Evolutionary conservation across 2,888 invertebrate genomes (phyloP).

Genomic region (Toxonevra muliebris): DNA sequence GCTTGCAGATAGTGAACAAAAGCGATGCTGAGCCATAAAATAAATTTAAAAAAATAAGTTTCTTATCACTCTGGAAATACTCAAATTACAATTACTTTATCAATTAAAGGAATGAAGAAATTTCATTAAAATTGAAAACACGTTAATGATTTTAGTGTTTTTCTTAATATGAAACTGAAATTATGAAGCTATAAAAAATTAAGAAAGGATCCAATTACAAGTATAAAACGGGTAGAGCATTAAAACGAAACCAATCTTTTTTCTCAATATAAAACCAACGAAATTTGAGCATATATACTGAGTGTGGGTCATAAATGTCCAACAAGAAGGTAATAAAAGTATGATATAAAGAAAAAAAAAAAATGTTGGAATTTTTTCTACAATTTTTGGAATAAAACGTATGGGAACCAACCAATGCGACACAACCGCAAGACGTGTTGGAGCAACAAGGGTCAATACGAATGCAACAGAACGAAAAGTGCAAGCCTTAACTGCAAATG

Average conservation of each 20-base stretch:
- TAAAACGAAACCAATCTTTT: background rate
- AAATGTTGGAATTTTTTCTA: background rate
- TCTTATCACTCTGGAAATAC: too few species aligned
- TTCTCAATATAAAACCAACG: background rate
- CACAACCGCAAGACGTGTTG: slow-evolving; percentile 38
- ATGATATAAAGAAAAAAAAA: background rate
- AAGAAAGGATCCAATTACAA: slow-evolving; percentile 4
- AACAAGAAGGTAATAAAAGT: slow-evolving; percentile 3
- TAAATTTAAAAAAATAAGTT: background rate
- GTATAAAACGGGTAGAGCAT: background rate
- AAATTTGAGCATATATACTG: background rate
- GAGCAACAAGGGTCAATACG: slow-evolving; percentile 34
- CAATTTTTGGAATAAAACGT: background rate
- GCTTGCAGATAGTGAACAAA: too few species aligned
- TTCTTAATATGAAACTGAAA: slow-evolving; percentile 16
- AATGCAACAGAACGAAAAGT: background rate
- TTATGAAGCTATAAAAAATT: slow-evolving; percentile 5
- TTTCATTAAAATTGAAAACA: too few species aligned
- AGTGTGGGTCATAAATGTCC: slow-evolving; percentile 26
- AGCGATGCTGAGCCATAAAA: too few species aligned
- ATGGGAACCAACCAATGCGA: slow-evolving; percentile 28
- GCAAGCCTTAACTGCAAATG: background rate
- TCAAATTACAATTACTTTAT: too few species aligned
- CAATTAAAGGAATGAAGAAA: too few species aligned
- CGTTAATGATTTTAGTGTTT: too few species aligned